A percentile compares a stretch with the other conserved stretches of the same genome.
phyloP scores from a whole-genome alignment of 1,140 invertebrate species.

The Drosophila burlai region DNA sequence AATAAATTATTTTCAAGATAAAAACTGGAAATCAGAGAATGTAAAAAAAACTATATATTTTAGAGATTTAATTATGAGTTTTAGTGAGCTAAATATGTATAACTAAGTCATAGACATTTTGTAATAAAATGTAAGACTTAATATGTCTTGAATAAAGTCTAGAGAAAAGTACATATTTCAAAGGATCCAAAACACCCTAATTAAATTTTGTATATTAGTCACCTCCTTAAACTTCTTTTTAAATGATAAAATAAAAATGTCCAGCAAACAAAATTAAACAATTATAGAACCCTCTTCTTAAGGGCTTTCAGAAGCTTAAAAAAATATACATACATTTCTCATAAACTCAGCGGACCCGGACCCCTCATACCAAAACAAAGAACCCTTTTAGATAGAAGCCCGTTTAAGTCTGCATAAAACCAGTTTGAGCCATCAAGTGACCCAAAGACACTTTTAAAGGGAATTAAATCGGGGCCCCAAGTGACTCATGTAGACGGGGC shows the following conservation, averaged over 20 bases:
- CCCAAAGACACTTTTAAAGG: constrained; percentile 30
- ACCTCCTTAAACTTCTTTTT: too few species aligned
- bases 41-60: neutral
- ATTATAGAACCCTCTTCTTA: neutral
- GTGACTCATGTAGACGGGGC: constrained; percentile 29
- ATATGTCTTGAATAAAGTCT: neutral
- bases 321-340: neutral
- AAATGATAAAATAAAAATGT: neutral
- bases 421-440: constrained; percentile 36
- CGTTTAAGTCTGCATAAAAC: constrained; percentile 19
- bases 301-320: neutral
- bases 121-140: neutral
- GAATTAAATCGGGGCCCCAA: constrained; percentile 23
- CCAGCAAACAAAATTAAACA: neutral
- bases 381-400: constrained; percentile 1
- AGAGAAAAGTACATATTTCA: neutral
- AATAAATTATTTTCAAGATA: neutral
- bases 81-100: neutral
- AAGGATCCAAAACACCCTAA: accelerated
- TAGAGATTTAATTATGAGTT: neutral
- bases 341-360: neutral
- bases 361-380: neutral
- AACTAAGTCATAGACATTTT: neutral
- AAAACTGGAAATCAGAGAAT: neutral
- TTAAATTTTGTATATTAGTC: neutral